Evolutionary conservation across 2,888 invertebrate genomes (phyloP).

Genomic region (Pristionchus entomophagus): DNA sequence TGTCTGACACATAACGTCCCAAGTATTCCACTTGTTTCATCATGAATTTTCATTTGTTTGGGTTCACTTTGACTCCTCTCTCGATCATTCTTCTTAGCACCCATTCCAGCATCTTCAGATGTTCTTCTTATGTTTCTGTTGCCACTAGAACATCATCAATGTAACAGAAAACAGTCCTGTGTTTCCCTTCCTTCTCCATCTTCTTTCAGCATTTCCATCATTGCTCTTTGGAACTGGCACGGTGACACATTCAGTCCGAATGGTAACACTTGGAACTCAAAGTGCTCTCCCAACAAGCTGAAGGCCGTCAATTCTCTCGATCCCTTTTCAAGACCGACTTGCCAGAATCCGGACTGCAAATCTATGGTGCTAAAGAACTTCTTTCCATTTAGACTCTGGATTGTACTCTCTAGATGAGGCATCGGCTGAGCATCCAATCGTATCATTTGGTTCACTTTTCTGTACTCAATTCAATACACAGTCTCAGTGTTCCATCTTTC

Average conservation of each 20-base stretch:
- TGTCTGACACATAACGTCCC: conserved; percentile 46
- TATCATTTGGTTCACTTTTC: conserved; percentile 57
- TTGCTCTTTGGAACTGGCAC: conserved; percentile 66
- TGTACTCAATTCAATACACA: conserved; percentile 66
- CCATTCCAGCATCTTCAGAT: not conserved
- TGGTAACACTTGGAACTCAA: conserved; percentile 64
- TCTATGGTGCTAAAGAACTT: conserved; percentile 59
- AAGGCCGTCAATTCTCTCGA: conserved; percentile 64
- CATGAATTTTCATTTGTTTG: conserved; percentile 49
- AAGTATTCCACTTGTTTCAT: conserved; percentile 48
- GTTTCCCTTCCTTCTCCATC: conserved; percentile 35
- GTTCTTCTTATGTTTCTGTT: conserved; percentile 8
- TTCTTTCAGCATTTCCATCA: conserved; percentile 55
- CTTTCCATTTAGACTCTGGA: conserved; percentile 53
- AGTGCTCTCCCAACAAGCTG: conserved; percentile 56
- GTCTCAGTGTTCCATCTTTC: conserved; percentile 56
- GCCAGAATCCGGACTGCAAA: conserved; percentile 62
- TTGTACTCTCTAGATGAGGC: conserved; percentile 57
- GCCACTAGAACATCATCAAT: conserved; percentile 59
- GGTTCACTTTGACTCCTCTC: conserved; percentile 30
- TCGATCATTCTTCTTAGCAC: conserved; percentile 16
- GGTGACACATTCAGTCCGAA: conserved; percentile 66
- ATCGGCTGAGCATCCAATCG: conserved; percentile 58
- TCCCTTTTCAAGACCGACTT: conserved; percentile 56
- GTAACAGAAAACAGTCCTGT: conserved; percentile 51